Conservation (phyloP, 2,888 invertebrate species). For the Helicoverpa assulta region DNA sequence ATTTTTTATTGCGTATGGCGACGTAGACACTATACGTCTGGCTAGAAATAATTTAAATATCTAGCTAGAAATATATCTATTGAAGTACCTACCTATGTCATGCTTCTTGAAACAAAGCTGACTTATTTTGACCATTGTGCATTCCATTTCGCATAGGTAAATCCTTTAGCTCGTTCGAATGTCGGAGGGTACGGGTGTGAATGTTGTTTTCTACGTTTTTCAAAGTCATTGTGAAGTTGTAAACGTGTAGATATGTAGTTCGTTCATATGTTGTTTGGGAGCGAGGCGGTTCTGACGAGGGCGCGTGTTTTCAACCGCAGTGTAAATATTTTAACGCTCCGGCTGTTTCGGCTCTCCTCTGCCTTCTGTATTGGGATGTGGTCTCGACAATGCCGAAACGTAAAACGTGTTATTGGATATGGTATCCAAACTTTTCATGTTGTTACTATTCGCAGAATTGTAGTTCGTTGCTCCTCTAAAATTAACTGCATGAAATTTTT, state of each 20-base stretch:
- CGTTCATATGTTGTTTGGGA: constrained; percentile 65
- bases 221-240: constrained; percentile 53
- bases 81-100: constrained; percentile 21
- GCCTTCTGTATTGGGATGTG: constrained; percentile 72
- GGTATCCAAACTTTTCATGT: constrained; percentile 36
- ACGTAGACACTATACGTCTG: constrained; percentile 40
- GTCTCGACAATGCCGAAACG: constrained; percentile 61
- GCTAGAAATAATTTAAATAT: constrained; percentile 36
- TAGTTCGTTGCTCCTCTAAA: constrained; percentile 8
- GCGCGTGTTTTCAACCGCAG: constrained; percentile 77
- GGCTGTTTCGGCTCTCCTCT: constrained; percentile 70
- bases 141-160: constrained; percentile 27
- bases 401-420: constrained; percentile 55
- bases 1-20: background rate
- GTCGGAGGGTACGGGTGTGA: constrained; percentile 34
- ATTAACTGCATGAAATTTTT: constrained; percentile 12
- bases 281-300: constrained; percentile 66
- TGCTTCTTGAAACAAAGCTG: constrained; percentile 20
- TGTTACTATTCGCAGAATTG: background rate
- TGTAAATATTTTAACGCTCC: constrained; percentile 83
- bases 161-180: constrained; percentile 44
- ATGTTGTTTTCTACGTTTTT: constrained; percentile 58
- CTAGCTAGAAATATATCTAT: constrained; percentile 21
- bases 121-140: constrained; percentile 27
- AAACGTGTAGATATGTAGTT: constrained; percentile 54